A percentile compares a stretch with the other conserved stretches of the same genome.
These are phyloP conservation scores for Spheniscus humboldti DNA, from an alignment of 2,797 vertebrate genomes.

Conservation along the genomic window DNA sequence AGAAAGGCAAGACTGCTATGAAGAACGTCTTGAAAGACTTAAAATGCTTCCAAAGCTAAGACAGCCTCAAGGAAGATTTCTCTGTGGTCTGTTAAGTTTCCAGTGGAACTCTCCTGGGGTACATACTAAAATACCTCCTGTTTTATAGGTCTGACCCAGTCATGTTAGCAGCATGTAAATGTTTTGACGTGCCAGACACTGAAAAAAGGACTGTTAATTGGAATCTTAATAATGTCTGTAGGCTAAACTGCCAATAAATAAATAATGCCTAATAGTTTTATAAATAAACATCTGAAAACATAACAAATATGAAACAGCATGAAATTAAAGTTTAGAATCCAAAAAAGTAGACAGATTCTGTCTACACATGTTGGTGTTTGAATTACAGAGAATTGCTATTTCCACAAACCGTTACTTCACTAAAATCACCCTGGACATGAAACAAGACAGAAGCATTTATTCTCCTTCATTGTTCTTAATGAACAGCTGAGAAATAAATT, in stretches of 20 bases:
- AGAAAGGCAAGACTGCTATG: background rate
- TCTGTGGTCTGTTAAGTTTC: background rate
- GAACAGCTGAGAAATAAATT: slow-evolving; percentile 1
- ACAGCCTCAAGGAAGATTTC: background rate
- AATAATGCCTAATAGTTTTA: background rate
- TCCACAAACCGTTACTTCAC: background rate
- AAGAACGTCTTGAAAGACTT: background rate
- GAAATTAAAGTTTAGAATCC: background rate
- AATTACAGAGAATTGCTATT: background rate
- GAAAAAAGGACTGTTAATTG: background rate
- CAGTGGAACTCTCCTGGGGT: background rate
- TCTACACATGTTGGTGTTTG: background rate
- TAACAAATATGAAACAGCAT: background rate
- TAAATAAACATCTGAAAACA: background rate
- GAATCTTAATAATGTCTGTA: background rate
- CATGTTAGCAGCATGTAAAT: background rate
- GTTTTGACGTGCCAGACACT: background rate
- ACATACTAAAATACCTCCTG: background rate
- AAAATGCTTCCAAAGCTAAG: background rate
- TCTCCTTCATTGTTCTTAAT: background rate
- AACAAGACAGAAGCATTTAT: background rate
- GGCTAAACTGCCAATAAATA: background rate
- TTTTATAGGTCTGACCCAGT: background rate
- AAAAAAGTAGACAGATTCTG: background rate
- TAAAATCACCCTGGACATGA: background rate